Conservation (phyloP, 2,888 invertebrate species). For the Shargacucullia verbasci region DNA sequence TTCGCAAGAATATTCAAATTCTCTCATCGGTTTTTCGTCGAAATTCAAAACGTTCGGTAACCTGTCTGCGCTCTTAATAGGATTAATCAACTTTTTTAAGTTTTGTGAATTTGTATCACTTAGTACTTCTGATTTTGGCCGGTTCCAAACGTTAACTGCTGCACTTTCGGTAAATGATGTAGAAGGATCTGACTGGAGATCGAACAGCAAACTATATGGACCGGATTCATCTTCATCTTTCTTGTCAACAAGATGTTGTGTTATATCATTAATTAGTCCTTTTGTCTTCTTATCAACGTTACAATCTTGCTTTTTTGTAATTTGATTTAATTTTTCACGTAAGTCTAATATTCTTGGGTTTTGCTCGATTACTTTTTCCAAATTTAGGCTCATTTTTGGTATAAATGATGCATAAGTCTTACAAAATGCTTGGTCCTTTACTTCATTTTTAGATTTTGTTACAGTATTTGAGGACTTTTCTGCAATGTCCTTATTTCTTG, state of each 20-base stretch:
- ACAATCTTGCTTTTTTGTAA: slow-evolving; percentile 81
- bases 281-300: slow-evolving; percentile 82
- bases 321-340: slow-evolving; percentile 83
- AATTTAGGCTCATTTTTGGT: slow-evolving; percentile 83
- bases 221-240: slow-evolving; percentile 87
- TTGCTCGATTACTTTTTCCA: slow-evolving; percentile 81
- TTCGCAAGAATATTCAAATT: slow-evolving; percentile 86
- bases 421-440: slow-evolving; percentile 75
- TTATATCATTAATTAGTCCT: slow-evolving; percentile 81
- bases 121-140: slow-evolving; percentile 63
- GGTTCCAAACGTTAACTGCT: slow-evolving; percentile 68
- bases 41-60: slow-evolving; percentile 83
- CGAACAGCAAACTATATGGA: slow-evolving; percentile 90
- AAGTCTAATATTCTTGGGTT: slow-evolving; percentile 85
- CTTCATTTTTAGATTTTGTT: slow-evolving; percentile 69
- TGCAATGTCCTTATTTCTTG: slow-evolving; percentile 62
- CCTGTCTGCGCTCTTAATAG: slow-evolving; percentile 75
- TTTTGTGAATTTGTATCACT: slow-evolving; percentile 61
- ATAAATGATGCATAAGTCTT: slow-evolving; percentile 80
- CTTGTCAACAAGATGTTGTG: slow-evolving; percentile 81
- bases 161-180: slow-evolving; percentile 69
- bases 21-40: slow-evolving; percentile 83
- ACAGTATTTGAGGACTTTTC: slow-evolving; percentile 65
- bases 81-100: slow-evolving; percentile 63
- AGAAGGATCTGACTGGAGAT: slow-evolving; percentile 80